A percentile compares a stretch with the other conserved stretches of the same genome.
Conservation (phyloP, 2,888 invertebrate species). For the Diaphora mendica region DNA sequence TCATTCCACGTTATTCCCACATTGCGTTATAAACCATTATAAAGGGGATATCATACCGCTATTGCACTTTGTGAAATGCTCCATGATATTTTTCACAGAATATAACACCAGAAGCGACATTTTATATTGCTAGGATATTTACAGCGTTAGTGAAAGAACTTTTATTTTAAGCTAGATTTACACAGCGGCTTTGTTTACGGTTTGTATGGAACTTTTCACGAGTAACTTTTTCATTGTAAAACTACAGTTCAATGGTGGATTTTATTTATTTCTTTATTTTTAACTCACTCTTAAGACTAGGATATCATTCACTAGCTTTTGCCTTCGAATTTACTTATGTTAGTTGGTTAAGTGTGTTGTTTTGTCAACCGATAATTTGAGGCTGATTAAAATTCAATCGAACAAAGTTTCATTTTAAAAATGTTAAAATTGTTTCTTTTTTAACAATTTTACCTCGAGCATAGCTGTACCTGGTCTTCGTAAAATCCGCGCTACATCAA, state of each 20-base stretch:
- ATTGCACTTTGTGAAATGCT: conserved; percentile 50
- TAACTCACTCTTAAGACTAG: not conserved
- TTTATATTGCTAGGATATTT: conserved; percentile 39
- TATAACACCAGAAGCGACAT: conserved; percentile 34
- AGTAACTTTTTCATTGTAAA: conserved; percentile 6
- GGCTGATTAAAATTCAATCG: too few species aligned
- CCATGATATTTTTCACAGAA: conserved; percentile 47
- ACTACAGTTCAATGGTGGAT: not conserved
- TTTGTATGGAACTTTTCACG: conserved; percentile 8
- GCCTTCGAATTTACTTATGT: not conserved
- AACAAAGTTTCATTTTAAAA: too few species aligned
- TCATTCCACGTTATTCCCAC: conserved; percentile 26
- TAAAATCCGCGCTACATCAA: not conserved
- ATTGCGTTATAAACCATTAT: conserved; percentile 29
- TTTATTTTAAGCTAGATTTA: conserved; percentile 16
- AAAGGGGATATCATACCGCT: conserved; percentile 42
- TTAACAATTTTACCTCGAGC: not conserved
- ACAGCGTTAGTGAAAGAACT: conserved; percentile 13
- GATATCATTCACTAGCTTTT: not conserved
- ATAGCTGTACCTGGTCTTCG: not conserved
- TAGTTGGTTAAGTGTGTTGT: not conserved
- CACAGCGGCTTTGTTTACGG: conserved; percentile 5
- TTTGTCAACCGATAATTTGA: not conserved
- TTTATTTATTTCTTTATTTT: not conserved
- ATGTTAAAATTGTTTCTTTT: too few species aligned